Percentiles rank a stretch among this genome's conserved stretches.
phyloP scores from a whole-genome alignment of 2,888 invertebrate genomes.

The Cantharis rustica region DNA sequence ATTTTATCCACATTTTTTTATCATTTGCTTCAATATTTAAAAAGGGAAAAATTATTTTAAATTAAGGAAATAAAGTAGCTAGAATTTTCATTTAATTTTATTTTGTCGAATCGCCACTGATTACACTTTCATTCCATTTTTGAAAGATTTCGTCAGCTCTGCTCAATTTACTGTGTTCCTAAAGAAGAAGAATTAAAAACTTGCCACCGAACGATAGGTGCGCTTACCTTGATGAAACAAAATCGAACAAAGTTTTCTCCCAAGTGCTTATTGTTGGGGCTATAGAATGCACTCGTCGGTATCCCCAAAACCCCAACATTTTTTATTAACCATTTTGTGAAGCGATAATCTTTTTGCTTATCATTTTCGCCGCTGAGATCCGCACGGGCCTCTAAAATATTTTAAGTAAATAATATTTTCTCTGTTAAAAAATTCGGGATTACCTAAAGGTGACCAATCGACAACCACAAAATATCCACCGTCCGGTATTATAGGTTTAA shows the following conservation, averaged over 20 bases:
- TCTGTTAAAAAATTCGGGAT: not conserved
- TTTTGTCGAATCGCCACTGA: not conserved
- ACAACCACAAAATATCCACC: conserved; percentile 98
- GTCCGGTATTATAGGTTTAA: conserved; percentile 91
- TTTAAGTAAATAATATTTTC: not conserved
- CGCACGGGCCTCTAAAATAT: conserved; percentile 63
- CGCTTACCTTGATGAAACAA: conserved; percentile 87
- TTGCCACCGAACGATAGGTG: not conserved
- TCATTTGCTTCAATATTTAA: not conserved
- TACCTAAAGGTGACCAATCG: conserved; percentile 81
- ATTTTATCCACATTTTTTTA: not conserved
- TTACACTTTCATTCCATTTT: conserved; percentile 59
- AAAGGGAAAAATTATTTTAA: not conserved
- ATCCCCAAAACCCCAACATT: conserved; percentile 92
- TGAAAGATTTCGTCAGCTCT: conserved; percentile 68
- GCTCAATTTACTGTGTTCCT: conserved; percentile 75
- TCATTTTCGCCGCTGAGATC: conserved; percentile 73
- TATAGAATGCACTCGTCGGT: conserved; percentile 94
- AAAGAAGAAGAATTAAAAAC: conserved; percentile 47
- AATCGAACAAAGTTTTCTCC: conserved; percentile 88
- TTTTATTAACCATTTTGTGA: conserved; percentile 95
- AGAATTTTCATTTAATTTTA: not conserved
- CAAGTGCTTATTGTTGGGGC: conserved; percentile 73
- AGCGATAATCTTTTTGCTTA: conserved; percentile 82
- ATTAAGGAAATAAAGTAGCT: not conserved